phyloP scores from a whole-genome alignment of 2,888 invertebrate genomes.

The Nomada ferruginata region DNA sequence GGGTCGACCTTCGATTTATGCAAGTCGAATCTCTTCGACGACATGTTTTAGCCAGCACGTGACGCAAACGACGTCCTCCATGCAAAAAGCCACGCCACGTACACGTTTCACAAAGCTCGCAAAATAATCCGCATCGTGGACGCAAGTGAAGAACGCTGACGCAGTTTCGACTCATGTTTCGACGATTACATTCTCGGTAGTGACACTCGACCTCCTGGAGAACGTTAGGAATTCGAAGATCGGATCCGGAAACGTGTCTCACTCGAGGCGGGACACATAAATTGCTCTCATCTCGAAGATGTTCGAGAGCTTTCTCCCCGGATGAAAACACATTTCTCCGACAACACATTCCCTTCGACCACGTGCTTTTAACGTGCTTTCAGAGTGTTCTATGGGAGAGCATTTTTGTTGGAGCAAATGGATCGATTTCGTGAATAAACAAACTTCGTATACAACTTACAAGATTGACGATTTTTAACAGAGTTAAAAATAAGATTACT shows the following conservation, averaged over 20 bases:
- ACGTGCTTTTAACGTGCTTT: too few species aligned
- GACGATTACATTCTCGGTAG: constrained; percentile 38
- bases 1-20: constrained; percentile 28
- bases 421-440: too few species aligned
- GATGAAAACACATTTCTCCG: neutral
- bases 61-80: constrained; percentile 8
- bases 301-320: too few species aligned
- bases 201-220: constrained; percentile 46
- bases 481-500: too few species aligned
- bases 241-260: neutral
- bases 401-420: too few species aligned
- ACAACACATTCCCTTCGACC: too few species aligned
- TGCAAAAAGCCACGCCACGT: neutral
- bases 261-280: neutral
- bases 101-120: neutral
- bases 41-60: neutral
- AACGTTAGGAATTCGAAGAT: constrained; percentile 45
- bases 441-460: too few species aligned
- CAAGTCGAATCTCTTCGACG: constrained; percentile 7
- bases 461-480: too few species aligned
- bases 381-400: too few species aligned
- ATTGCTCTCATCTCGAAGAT: neutral
- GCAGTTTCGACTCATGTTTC: constrained; percentile 29
- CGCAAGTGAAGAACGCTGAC: neutral
- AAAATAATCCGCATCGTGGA: constrained; percentile 38